phyloP scores from a whole-genome alignment of 2,113 vertebrate genomes.

The Bungarus multicinctus region DNA sequence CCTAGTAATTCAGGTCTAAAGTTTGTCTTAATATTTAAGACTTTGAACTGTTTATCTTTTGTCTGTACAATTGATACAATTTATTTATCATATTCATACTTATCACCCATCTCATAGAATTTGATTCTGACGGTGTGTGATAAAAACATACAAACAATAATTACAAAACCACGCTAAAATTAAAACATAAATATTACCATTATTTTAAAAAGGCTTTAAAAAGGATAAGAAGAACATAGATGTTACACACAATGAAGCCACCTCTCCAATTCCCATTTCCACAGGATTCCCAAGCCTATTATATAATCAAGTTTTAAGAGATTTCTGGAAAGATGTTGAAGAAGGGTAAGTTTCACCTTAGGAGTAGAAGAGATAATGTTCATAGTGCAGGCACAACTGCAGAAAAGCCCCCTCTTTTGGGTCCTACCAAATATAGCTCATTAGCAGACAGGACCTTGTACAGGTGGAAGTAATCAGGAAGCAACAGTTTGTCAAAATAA shows the following conservation, averaged over 20 bases:
- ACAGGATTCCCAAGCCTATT: not conserved
- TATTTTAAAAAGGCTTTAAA: not conserved
- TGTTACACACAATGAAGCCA: not conserved
- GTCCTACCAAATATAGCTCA: not conserved
- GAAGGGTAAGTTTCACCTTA: not conserved
- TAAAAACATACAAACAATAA: not conserved
- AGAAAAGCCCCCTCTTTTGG: not conserved
- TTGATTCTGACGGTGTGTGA: not conserved
- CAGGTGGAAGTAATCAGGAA: not conserved
- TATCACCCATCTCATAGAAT: not conserved
- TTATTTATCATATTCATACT: not conserved
- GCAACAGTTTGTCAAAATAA: not conserved
- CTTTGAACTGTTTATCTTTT: not conserved
- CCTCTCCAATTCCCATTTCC: not conserved
- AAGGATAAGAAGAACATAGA: not conserved
- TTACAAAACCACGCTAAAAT: not conserved
- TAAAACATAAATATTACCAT: not conserved
- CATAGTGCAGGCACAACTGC: not conserved
- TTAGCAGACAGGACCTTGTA: not conserved
- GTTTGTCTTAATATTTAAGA: not conserved
- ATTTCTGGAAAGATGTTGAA: not conserved
- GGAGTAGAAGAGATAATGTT: not conserved
- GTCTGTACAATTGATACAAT: not conserved
- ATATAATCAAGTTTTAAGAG: not conserved
- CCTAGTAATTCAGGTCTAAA: not conserved